These are phyloP conservation scores for Tetranychus piercei DNA, from an alignment of 2,888 invertebrate genomes.

Conservation along the genomic window DNA sequence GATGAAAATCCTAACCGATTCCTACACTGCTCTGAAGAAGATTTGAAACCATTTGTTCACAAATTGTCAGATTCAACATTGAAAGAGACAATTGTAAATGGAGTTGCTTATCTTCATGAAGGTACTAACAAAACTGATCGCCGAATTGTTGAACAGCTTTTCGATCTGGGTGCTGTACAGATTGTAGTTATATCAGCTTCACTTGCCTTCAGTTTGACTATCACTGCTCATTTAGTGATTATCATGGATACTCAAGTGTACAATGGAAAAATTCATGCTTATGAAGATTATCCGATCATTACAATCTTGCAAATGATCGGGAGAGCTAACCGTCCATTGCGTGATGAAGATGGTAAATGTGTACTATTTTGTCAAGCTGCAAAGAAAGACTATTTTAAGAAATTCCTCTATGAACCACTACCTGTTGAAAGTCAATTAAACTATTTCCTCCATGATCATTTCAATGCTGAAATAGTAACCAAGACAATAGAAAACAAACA, in stretches of 20 bases:
- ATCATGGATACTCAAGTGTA: slow-evolving; percentile 90
- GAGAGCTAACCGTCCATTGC: slow-evolving; percentile 72
- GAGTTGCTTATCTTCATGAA: slow-evolving; percentile 93
- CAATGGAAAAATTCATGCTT: slow-evolving; percentile 49
- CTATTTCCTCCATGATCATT: slow-evolving; percentile 93
- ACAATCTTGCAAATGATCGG: slow-evolving; percentile 97
- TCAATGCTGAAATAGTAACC: slow-evolving; percentile 98
- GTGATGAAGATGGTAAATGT: slow-evolving; percentile 78
- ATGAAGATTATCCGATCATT: slow-evolving; percentile 93
- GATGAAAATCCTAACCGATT: slow-evolving; percentile 69
- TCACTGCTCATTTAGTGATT: slow-evolving; percentile 78
- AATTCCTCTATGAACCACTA: slow-evolving; percentile 85
- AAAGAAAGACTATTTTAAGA: slow-evolving; percentile 96
- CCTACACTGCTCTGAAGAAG: slow-evolving; percentile 65
- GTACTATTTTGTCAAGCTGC: slow-evolving; percentile 91
- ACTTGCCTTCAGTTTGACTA: slow-evolving; percentile 76
- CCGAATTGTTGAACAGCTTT: slow-evolving; percentile 74
- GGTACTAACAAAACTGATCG: slow-evolving; percentile 68
- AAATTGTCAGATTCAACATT: slow-evolving; percentile 72
- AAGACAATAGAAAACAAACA: slow-evolving; percentile 99
- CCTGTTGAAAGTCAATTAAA: slow-evolving; percentile 96
- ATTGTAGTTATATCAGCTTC: slow-evolving; percentile 77
- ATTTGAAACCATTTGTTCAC: slow-evolving; percentile 70
- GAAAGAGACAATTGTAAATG: slow-evolving; percentile 75
- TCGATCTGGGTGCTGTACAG: slow-evolving; percentile 78